Evolutionary conservation across 2,888 invertebrate species (phyloP).

Genomic region (Caenorhabditis angaria): DNA sequence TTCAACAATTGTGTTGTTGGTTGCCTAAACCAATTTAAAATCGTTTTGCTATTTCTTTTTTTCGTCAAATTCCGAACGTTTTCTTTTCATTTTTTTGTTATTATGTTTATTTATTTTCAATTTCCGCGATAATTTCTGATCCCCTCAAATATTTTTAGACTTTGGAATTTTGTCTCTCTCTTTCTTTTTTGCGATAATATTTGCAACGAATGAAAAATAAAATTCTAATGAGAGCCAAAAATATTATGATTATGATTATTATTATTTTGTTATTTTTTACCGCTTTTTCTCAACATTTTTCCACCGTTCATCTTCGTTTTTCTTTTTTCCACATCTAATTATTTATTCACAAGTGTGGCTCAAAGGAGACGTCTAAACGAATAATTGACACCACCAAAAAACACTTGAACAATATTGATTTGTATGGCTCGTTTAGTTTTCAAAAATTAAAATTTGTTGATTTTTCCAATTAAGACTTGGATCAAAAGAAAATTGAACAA

Average conservation of each 20-base stretch:
- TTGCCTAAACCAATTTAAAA: background rate
- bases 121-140: no score
- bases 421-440: no score
- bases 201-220: background rate
- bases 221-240: slow-evolving; percentile 1
- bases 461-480: no score
- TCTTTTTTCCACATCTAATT: background rate
- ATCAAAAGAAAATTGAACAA: no score
- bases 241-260: background rate
- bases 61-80: no score
- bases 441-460: no score
- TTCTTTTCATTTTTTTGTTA: no score
- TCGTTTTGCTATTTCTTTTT: no score
- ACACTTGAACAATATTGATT: background rate
- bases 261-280: background rate
- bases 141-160: background rate
- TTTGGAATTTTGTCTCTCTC: background rate
- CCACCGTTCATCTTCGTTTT: background rate
- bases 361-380: background rate
- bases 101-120: no score
- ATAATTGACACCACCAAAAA: slow-evolving; percentile 4
- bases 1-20: background rate
- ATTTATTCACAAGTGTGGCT: background rate
- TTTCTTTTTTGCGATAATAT: background rate
- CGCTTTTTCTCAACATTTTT: background rate